Evolutionary conservation across 2,888 invertebrate species (phyloP).

Genomic region (Cataglyphis livida): DNA sequence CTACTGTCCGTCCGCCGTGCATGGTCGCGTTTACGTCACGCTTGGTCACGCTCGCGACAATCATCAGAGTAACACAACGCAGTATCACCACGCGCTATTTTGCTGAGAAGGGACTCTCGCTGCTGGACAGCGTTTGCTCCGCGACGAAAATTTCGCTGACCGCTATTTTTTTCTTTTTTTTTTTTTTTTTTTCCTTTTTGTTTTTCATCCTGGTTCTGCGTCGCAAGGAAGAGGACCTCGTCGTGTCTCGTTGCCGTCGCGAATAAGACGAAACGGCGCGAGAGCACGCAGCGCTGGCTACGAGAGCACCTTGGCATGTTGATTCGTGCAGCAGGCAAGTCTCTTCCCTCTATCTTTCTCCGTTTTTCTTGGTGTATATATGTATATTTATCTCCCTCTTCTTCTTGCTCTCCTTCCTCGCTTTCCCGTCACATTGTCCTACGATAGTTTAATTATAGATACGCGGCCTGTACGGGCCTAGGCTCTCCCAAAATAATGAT

Average conservation of each 20-base stretch:
- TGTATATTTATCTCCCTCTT: background rate
- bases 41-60: background rate
- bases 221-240: background rate
- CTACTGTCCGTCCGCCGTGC: background rate
- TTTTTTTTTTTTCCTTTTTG: background rate
- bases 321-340: conserved; percentile 72
- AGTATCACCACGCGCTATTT: background rate
- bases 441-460: conserved; percentile 84
- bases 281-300: conserved; percentile 18
- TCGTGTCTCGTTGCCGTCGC: background rate
- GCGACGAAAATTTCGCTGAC: background rate
- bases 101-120: too few relatives aligned
- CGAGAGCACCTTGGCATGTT: conserved; percentile 65
- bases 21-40: background rate
- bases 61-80: background rate
- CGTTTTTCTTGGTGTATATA: background rate
- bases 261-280: conserved; percentile 11
- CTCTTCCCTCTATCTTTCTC: background rate
- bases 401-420: background rate
- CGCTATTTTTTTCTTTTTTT: background rate
- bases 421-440: conserved; percentile 75
- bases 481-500: conserved; percentile 84
- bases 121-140: too few relatives aligned
- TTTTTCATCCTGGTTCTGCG: background rate
- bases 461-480: conserved; percentile 78